Evolutionary conservation across 2,113 vertebrate species (phyloP), one percentile per base, ranked within the genome.

Genomic region (Mugil cephalus): DNA sequence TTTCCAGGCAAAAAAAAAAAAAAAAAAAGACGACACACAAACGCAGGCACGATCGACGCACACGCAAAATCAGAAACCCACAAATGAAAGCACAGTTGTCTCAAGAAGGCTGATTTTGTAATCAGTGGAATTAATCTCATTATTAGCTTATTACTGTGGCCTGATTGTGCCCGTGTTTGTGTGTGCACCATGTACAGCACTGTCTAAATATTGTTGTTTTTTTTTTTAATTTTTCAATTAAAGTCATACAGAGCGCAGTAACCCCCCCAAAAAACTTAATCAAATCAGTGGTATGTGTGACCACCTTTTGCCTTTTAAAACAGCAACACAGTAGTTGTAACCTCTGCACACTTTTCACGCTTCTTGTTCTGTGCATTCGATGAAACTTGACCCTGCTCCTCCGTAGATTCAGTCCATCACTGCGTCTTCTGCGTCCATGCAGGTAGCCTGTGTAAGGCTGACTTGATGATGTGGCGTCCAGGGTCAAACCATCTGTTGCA

Each of bases 101-200:
- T 73, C 24, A 52, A 78, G 71, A 34, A 54, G 47, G 80, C 53
- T 38, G 62, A 79, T 81, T 85, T 74, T 75, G 54, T 78, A 79
- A 83, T 83, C 80, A 87, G 66, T 78, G 74, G 46, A 72, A 85
- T 86, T 80, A 87, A 85, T 84, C 74, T 80, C 53, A 69, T 84
- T 83, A 84, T 83, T 70, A 68, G 18, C 14, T 73, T 67, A 69
- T 65, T 77, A 69, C 65, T 58, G 34, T 24, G 58, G 67, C 39
- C 51, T 84, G 74, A 74, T 77, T 74, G 4, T 80, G 11, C 24
- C 24, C 68, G 48, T 53, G 51, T 61, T 46, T 53, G 61, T 67
- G 46, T 61, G 43, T 34, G 45, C 58, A 30, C 40, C 40, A 4
- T 14, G 40, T 42, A 42, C 40, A 42, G 40, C 24, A 30, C 24